Conservation (phyloP, 2,113 vertebrate genomes). For the Acrocephalus kingi region DNA sequence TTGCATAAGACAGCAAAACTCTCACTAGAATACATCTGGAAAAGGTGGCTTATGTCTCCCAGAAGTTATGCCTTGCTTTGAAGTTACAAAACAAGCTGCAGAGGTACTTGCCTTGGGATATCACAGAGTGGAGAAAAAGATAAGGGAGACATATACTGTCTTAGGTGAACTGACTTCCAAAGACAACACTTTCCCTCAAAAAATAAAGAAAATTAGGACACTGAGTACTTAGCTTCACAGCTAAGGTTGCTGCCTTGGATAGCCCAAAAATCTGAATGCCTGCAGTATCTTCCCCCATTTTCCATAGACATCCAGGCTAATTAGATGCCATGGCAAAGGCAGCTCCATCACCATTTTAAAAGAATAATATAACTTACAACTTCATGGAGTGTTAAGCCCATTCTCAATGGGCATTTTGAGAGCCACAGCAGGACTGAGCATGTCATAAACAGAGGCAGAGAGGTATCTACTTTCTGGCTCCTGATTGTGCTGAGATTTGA, state of each 20-base stretch:
- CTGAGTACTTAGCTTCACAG: not conserved
- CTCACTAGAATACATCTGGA: not conserved
- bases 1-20: not conserved
- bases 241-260: not conserved
- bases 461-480: not conserved
- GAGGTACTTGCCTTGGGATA: not conserved
- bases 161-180: not conserved
- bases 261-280: not conserved
- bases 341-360: not conserved
- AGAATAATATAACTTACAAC: not conserved
- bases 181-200: not conserved
- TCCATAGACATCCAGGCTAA: not conserved
- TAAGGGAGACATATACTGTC: not conserved
- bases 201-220: not conserved
- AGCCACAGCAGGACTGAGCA: accelerated
- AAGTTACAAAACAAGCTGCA: not conserved
- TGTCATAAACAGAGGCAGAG: not conserved
- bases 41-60: not conserved
- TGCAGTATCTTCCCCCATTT: not conserved
- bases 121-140: not conserved
- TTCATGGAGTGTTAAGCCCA: not conserved
- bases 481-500: not conserved
- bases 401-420: not conserved
- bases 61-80: not conserved
- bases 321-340: not conserved